Base-by-base conservation (phyloP, 2,113 vertebrate species). In the Malurus alboscapulatus region DNA sequence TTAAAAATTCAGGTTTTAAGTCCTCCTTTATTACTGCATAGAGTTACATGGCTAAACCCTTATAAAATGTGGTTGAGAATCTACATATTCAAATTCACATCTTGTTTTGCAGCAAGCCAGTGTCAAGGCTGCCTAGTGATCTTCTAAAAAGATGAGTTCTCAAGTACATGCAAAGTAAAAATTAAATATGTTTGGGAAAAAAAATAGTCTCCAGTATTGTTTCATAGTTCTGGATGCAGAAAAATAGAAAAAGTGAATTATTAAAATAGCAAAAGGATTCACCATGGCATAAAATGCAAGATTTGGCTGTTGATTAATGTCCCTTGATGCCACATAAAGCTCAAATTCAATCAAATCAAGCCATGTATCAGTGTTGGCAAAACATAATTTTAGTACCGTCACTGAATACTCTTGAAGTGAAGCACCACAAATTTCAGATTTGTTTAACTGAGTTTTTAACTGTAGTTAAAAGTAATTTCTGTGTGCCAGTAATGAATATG, bases 401-500 rank as follows among this genome's bases (percentile, higher is more conserved):
- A 38, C 22, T 55, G 26, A 69, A 42, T 4, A 65, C 1, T 47
- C 25, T 17, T 53, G 36, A 73, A 48, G 6, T 0, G 1, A 17
- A 77, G 48, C 7, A 51, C 7, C 6, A 61, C 12, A 83, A 91
- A 81, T 45, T 30, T 36, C 17, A 74, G 7, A 40, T 73, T 61
- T 73, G 34, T 76, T 69, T 68, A 77, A 51, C 26, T 59, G 34
- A 84, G 16, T 3, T 61, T 68, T 80, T 62, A 86, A n/a, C 17
- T 55, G 13, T 21, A 63, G 25, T 22, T 21, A 68, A 44, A 87
- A 73, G 73, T 53, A 4, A 51, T 24, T 72, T 57, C 3, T 57
- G 3, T 5, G 0, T 55, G 12, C 2, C 14, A 73, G 6, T 14
- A 24, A 17, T 47, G 8, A 24, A 48, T 27, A 54, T 29, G 6